phyloP scores from a whole-genome alignment of 1,140 invertebrate genomes.

The Dinoponera quadriceps region DNA sequence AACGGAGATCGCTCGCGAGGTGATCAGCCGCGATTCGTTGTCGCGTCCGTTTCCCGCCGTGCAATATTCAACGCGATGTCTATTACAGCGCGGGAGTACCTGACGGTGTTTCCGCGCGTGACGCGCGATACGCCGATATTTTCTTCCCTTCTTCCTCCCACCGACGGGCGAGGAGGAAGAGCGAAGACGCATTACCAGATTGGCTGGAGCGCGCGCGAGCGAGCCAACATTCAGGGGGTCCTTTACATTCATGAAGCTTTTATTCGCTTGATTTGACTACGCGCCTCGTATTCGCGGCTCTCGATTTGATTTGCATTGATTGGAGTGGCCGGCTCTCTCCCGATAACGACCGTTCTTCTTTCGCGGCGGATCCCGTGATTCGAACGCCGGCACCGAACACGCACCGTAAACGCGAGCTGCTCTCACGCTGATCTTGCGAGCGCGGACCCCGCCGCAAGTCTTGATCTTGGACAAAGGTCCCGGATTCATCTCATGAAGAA shows the following conservation, averaged over 20 bases:
- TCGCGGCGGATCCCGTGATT: conserved; percentile 1
- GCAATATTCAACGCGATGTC: conserved; percentile 39
- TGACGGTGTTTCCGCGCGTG: conserved; percentile 31
- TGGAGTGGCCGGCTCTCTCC: conserved; percentile 82
- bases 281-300: conserved; percentile 81
- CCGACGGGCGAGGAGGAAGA: conserved; percentile 26
- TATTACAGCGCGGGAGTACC: conserved; percentile 42
- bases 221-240: conserved; percentile 81
- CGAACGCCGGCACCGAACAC: neutral
- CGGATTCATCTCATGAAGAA: no score
- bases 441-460: neutral
- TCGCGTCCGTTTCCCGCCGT: conserved; percentile 12
- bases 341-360: conserved; percentile 64
- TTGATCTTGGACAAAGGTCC: no score
- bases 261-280: conserved; percentile 85
- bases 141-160: conserved; percentile 55
- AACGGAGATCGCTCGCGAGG: neutral
- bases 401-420: neutral
- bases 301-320: conserved; percentile 86
- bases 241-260: conserved; percentile 86
- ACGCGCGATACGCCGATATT: conserved; percentile 50
- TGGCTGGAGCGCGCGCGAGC: conserved; percentile 67
- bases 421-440: conserved; percentile 21
- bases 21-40: neutral
- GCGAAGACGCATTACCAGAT: conserved; percentile 84